Evolutionary conservation across 1,140 invertebrate genomes (phyloP), one percentile per base, ranked within the genome.

Genomic region (Drusus annulatus): DNA sequence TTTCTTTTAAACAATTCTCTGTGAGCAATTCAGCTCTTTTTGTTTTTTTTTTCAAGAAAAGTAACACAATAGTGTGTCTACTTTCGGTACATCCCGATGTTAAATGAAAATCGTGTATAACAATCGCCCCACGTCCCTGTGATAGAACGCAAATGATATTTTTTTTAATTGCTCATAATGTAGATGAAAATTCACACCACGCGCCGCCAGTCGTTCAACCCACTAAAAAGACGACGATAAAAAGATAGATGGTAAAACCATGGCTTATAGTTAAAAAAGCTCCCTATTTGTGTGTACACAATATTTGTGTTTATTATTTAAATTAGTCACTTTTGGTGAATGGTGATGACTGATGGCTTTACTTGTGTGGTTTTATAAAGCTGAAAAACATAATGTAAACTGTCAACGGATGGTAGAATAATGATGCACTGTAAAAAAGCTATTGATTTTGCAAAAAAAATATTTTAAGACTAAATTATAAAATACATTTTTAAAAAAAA

Each of bases 81-180:
- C 16, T 65, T 65, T 65, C 25, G 28, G 62, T 65, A 65, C 62
- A 65, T 65, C 25, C 68, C n/a, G 56, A 52, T 21, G 17, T 28
- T 21, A 25, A 69, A 36, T 69, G 50, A 31, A 74, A 63, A 77
- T 71, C n/a, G 52, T 51, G 50, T 28, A 58, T 25, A 5, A 50
- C 63, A 77, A 77, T 78, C 76, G 16, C 31, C 13, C 65, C 81
- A 79, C 81, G 81, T 79, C 52, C 21, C 36, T 65, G 65, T 73
- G 78, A 82, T 82, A 76, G 80, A 79, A 76, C 78, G 78, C 68
- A 82, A 80, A 82, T 82, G 81, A 81, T 81, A 80, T 76, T 80
- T 82, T 82, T 81, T 82, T 80, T 82, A 80, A 82, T 80, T 82
- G 79, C 58, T 68, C 65, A 78, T 82, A 82, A 82, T 79, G 75